phyloP scores from a whole-genome alignment of 1,140 invertebrate genomes.

The Drosophila mayri region DNA sequence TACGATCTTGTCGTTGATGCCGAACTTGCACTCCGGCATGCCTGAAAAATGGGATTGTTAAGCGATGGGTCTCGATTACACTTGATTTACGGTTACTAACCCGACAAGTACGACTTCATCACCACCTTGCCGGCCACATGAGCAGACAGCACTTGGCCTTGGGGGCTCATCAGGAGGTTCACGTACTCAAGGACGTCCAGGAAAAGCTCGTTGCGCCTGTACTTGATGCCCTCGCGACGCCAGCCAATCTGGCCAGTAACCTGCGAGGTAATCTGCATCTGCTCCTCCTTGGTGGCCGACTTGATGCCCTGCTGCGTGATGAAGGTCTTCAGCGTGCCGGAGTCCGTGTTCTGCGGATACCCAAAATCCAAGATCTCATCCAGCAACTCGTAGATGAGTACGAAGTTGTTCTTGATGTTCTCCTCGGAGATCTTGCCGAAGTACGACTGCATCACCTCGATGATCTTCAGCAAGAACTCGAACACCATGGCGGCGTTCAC shows the following conservation, averaged over 20 bases:
- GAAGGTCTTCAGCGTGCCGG: conserved; percentile 99
- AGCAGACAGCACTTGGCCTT: conserved; percentile 99
- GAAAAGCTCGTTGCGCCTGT: conserved; percentile 99
- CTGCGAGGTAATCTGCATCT: conserved; percentile 99
- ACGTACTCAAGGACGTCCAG: conserved; percentile 99
- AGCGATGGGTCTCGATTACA: not conserved
- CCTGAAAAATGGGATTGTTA: conserved; percentile 82
- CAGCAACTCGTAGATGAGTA: conserved; percentile 99
- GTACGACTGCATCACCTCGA: conserved; percentile 99
- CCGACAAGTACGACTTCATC: conserved; percentile 99
- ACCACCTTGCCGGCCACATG: conserved; percentile 99
- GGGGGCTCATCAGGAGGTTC: conserved; percentile 99
- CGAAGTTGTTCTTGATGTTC: conserved; percentile 99
- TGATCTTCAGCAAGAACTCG: conserved; percentile 99
- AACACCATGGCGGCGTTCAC: conserved; percentile 99
- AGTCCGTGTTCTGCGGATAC: conserved; percentile 99
- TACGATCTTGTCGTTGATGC: conserved; percentile 99
- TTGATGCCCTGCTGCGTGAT: conserved; percentile 99
- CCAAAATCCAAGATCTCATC: conserved; percentile 99
- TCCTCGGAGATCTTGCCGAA: conserved; percentile 99
- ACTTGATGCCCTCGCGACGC: conserved; percentile 99
- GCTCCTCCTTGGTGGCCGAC: conserved; percentile 99
- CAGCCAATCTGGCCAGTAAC: conserved; percentile 99
- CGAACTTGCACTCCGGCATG: conserved; percentile 99
- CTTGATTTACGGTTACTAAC: conserved; percentile 32